phyloP scores from a whole-genome alignment of 1,140 invertebrate species.

The Oreohelix idahoensis region DNA sequence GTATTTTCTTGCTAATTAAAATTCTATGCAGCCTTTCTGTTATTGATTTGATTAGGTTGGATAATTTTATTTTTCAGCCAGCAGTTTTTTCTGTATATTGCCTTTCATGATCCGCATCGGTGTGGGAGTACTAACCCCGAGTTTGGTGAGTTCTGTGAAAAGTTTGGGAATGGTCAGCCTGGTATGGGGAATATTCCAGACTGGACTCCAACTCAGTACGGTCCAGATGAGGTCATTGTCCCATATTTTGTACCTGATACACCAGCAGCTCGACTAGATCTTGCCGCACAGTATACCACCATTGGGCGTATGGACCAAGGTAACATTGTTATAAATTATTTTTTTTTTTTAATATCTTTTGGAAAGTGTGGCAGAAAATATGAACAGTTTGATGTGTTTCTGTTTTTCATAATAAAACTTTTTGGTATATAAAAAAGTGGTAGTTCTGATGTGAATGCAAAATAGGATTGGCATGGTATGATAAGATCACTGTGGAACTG shows the following conservation, averaged over 20 bases:
- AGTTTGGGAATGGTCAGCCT: conserved; percentile 89
- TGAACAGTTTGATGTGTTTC: too few species aligned
- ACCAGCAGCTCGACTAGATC: conserved; percentile 83
- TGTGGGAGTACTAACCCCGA: conserved; percentile 89
- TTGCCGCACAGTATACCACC: conserved; percentile 91
- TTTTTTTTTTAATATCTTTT: too few species aligned
- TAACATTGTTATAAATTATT: conserved; percentile 62
- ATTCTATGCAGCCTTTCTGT: neutral
- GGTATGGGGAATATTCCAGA: conserved; percentile 87
- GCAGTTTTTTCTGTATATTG: conserved; percentile 90
- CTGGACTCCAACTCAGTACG: conserved; percentile 89
- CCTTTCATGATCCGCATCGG: conserved; percentile 93
- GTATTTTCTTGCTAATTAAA: too few species aligned
- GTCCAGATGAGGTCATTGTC: conserved; percentile 85
- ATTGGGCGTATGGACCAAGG: conserved; percentile 94
- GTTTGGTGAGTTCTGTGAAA: conserved; percentile 91
- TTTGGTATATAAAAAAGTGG: too few species aligned
- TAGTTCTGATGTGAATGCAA: too few species aligned
- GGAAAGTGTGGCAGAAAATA: too few species aligned
- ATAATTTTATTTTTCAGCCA: conserved; percentile 9
- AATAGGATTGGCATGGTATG: too few species aligned
- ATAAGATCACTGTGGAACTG: too few species aligned
- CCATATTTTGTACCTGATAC: conserved; percentile 91
- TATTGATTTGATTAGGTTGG: neutral
- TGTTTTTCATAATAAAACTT: too few species aligned